phyloP scores from a whole-genome alignment of 2,797 vertebrate species.

The Diplodus puntazzo region DNA sequence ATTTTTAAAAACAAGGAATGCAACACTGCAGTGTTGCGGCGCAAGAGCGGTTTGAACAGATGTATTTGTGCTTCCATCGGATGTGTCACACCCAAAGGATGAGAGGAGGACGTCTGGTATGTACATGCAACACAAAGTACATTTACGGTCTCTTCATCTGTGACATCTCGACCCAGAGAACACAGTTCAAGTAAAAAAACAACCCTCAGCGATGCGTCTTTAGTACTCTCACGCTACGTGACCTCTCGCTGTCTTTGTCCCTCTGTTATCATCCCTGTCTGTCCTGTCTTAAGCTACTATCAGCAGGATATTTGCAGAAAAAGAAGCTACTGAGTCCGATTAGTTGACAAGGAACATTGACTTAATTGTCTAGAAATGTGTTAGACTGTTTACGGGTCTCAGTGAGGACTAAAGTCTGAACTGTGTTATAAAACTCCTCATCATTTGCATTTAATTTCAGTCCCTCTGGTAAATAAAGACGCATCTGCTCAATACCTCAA shows the following conservation, averaged over 20 bases:
- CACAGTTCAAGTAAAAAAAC: too few species aligned
- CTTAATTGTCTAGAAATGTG: not conserved
- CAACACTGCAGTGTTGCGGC: not conserved
- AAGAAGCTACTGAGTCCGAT: not conserved
- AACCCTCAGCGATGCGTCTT: too few species aligned
- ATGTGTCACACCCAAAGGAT: slow-evolving; percentile 32
- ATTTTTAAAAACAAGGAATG: slow-evolving; percentile 12
- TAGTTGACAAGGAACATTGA: not conserved
- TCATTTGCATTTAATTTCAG: too few species aligned
- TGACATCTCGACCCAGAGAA: too few species aligned
- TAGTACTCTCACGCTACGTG: not conserved
- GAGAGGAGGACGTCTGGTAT: slow-evolving; percentile 21
- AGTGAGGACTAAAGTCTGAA: not conserved
- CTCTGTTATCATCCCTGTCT: slow-evolving; percentile 4
- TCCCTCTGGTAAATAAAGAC: not conserved
- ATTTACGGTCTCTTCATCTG: not conserved
- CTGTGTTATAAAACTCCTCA: not conserved
- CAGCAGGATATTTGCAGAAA: slow-evolving; percentile 7
- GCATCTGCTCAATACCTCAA: not conserved
- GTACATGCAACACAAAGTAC: not conserved
- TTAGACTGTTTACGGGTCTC: not conserved
- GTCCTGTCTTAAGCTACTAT: not conserved
- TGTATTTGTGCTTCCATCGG: slow-evolving; percentile 4
- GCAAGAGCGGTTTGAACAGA: not conserved
- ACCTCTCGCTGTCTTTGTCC: not conserved